Percentiles rank a stretch among this genome's conserved stretches.
Conservation (phyloP, 2,113 vertebrate genomes). For the Hystrix cristata region DNA sequence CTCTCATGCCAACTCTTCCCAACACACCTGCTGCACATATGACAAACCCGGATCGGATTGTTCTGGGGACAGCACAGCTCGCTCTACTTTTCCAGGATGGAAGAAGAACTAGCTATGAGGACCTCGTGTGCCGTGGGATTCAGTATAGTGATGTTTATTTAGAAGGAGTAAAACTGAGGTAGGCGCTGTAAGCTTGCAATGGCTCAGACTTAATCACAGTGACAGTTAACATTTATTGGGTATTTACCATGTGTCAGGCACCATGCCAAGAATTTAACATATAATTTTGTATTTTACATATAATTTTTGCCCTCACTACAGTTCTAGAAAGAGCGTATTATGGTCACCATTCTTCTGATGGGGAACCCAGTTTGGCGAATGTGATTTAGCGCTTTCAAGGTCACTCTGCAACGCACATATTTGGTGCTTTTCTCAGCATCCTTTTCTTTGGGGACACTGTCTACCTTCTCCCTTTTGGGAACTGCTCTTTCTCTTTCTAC, state of each 20-base stretch:
- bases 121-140: conserved; percentile 40
- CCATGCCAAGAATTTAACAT: conserved; percentile 28
- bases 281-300: background rate
- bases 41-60: background rate
- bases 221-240: conserved; percentile 65
- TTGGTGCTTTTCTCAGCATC: background rate
- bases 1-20: background rate
- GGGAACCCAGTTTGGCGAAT: background rate
- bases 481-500: background rate
- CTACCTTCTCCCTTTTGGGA: background rate
- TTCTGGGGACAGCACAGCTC: background rate
- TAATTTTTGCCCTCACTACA: background rate
- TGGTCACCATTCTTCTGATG: background rate
- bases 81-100: background rate
- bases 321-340: background rate
- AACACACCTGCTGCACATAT: background rate
- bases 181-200: conserved; percentile 14
- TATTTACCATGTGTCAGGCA: conserved; percentile 62
- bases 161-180: conserved; percentile 72
- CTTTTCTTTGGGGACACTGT: background rate
- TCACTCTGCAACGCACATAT: background rate
- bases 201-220: conserved; percentile 59
- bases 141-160: conserved; percentile 67
- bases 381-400: background rate
- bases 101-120: conserved; percentile 10